Evolutionary conservation across 2,888 invertebrate genomes (phyloP).

Genomic region (Platycnemis pennipes): DNA sequence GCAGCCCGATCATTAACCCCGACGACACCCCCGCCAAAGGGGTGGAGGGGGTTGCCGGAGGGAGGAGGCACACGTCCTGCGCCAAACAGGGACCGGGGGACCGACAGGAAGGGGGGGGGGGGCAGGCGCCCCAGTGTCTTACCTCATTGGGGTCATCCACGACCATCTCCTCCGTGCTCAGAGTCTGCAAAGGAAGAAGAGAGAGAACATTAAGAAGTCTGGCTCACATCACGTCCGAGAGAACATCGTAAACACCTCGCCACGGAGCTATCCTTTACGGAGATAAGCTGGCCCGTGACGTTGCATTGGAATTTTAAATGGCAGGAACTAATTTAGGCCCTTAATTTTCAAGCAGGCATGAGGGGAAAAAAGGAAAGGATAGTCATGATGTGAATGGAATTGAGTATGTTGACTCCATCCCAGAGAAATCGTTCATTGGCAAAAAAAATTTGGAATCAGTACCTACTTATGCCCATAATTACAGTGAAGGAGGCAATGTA

Average conservation of each 20-base stretch:
- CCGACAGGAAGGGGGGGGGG: not conserved
- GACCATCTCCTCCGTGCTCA: slow-evolving; percentile 82
- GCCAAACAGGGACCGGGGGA: no score
- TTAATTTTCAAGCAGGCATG: no score
- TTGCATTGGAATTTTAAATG: no score
- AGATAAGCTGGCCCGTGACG: no score
- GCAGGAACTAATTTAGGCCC: no score
- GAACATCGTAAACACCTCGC: not conserved
- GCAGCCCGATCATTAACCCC: slow-evolving; percentile 14
- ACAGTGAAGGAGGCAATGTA: no score
- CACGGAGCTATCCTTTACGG: not conserved
- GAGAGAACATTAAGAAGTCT: slow-evolving; percentile 48
- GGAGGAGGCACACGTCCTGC: not conserved
- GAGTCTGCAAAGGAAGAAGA: slow-evolving; percentile 78
- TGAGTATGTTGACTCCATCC: no score
- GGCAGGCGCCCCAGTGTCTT: not conserved
- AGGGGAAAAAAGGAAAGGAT: no score
- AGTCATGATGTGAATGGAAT: no score
- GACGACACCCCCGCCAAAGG: not conserved
- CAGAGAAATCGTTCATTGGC: no score
- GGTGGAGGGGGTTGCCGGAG: not conserved
- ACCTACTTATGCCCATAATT: no score
- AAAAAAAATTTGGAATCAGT: no score
- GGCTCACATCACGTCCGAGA: not conserved
- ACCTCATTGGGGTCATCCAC: slow-evolving; percentile 69